A percentile compares a stretch with the other conserved stretches of the same genome.
These are phyloP conservation scores for Altica lythri DNA, from an alignment of 2,888 invertebrate genomes.

Conservation along the genomic window DNA sequence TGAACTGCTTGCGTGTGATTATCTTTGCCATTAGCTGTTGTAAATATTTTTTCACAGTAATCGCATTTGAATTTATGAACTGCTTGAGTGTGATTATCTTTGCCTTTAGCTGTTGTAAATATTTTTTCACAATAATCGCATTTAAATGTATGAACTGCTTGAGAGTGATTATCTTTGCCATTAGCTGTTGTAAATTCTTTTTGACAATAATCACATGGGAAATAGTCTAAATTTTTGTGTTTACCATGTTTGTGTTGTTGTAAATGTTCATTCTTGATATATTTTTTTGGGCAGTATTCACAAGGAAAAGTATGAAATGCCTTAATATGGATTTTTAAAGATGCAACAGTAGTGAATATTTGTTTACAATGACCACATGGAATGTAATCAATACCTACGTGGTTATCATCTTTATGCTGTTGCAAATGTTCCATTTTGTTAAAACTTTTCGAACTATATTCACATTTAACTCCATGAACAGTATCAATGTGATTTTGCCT, in stretches of 20 bases:
- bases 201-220: neutral
- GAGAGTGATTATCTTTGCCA: neutral
- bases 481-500: neutral
- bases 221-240: no score
- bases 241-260: no score
- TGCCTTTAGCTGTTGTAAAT: neutral
- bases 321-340: neutral
- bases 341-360: neutral
- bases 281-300: no score
- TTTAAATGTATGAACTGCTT: neutral
- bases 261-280: no score
- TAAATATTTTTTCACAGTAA: conserved; percentile 4
- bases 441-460: neutral
- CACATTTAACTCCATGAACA: neutral
- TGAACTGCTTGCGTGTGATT: conserved; percentile 4
- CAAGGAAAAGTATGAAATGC: neutral
- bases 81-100: neutral
- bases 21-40: neutral
- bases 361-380: neutral
- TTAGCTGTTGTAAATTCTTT: conserved; percentile 1
- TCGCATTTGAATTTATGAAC: neutral
- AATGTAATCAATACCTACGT: neutral
- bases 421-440: neutral
- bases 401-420: neutral
- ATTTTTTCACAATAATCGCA: neutral